phyloP scores from a whole-genome alignment of 2,797 vertebrate genomes.

The Labroides dimidiatus region DNA sequence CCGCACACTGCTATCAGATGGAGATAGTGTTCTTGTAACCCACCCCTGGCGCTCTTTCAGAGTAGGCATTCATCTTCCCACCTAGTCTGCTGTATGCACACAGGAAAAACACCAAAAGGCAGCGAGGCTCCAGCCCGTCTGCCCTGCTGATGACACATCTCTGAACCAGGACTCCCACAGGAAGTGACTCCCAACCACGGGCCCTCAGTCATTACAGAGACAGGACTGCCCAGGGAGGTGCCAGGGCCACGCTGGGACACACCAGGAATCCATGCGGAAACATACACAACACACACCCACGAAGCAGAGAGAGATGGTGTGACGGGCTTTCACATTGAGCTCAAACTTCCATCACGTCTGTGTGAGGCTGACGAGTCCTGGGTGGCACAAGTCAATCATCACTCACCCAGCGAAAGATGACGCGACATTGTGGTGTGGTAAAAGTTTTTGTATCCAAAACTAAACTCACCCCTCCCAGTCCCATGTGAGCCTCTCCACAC shows the following conservation, averaged over 20 bases:
- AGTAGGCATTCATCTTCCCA: constrained; percentile 52
- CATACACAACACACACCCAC: constrained; percentile 44
- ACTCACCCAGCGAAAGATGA: constrained; percentile 13
- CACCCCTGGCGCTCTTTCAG: constrained; percentile 54
- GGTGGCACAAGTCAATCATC: constrained; percentile 35
- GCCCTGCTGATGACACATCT: constrained; percentile 80
- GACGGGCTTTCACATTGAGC: constrained; percentile 18
- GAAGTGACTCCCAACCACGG: constrained; percentile 81
- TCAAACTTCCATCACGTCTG: constrained; percentile 23
- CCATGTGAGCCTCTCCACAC: constrained; percentile 69
- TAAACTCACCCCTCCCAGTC: constrained; percentile 58
- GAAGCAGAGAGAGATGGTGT: constrained; percentile 25
- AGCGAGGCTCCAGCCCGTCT: constrained; percentile 76
- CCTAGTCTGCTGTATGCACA: constrained; percentile 51
- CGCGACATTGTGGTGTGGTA: constrained; percentile 41
- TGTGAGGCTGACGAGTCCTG: constrained; percentile 11
- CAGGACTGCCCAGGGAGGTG: constrained; percentile 68
- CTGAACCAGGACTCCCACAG: constrained; percentile 81
- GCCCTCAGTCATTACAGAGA: constrained; percentile 80
- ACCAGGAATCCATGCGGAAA: constrained; percentile 54
- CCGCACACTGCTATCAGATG: constrained; percentile 52
- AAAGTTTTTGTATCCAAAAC: constrained; percentile 61
- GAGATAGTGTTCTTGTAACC: constrained; percentile 51
- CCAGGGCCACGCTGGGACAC: constrained; percentile 61
- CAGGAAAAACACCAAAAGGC: constrained; percentile 62